Percentiles rank a stretch among this genome's conserved stretches.
Evolutionary conservation across 2,797 vertebrate species (phyloP).

Genomic region (Astyanax mexicanus): DNA sequence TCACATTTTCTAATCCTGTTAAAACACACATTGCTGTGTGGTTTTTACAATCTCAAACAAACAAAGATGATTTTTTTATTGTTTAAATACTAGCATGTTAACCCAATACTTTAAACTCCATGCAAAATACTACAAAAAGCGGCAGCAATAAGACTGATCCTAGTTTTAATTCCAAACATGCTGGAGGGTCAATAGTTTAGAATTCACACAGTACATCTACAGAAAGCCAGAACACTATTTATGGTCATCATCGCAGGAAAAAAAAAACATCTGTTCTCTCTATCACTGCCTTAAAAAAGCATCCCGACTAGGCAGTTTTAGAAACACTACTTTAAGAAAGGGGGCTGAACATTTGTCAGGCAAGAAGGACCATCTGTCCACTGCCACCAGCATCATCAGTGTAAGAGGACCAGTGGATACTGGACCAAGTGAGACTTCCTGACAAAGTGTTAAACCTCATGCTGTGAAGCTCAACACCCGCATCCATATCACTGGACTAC

Average conservation of each 20-base stretch:
- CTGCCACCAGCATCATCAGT: neutral
- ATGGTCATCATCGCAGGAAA: neutral
- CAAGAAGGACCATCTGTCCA: constrained; percentile 37
- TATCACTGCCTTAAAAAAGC: constrained; percentile 7
- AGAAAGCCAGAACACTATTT: constrained; percentile 8
- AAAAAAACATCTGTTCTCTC: constrained; percentile 32
- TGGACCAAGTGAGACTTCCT: neutral
- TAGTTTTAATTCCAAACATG: neutral
- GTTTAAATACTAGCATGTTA: too few species aligned
- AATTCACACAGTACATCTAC: constrained; percentile 1
- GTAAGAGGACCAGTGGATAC: neutral
- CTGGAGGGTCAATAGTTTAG: neutral
- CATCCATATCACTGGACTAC: too few species aligned
- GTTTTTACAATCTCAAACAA: too few species aligned
- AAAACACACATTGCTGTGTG: too few species aligned
- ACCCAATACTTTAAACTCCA: too few species aligned
- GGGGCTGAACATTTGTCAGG: constrained; percentile 22
- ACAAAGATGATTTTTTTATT: too few species aligned
- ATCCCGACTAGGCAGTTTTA: constrained; percentile 5
- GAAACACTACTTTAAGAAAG: constrained; percentile 21
- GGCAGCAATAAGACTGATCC: neutral
- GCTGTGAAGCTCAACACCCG: neutral
- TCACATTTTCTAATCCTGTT: too few species aligned
- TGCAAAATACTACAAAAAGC: neutral
- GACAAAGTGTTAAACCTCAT: neutral